These are phyloP conservation scores for Danio jaintianensis DNA, from an alignment of 2,797 vertebrate genomes.

Conservation along the genomic window DNA sequence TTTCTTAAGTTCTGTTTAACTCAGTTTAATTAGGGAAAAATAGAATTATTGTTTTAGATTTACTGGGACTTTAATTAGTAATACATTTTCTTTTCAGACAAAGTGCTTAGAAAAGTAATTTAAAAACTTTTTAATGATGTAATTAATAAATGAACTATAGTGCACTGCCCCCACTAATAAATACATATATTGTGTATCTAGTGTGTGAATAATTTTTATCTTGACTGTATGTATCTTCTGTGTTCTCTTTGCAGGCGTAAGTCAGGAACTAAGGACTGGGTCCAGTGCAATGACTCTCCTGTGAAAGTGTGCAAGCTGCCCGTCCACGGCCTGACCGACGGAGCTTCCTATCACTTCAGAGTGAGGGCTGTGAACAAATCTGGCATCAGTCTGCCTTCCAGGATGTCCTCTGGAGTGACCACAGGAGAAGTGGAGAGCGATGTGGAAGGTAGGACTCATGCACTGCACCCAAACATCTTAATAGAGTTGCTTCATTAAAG, in stretches of 20 bases:
- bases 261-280: slow-evolving; percentile 87
- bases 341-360: slow-evolving; percentile 88
- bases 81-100: too few species aligned
- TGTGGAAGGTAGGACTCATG: slow-evolving; percentile 85
- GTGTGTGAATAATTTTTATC: too few species aligned
- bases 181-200: too few species aligned
- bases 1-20: too few species aligned
- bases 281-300: slow-evolving; percentile 92
- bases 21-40: too few species aligned
- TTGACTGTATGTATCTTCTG: not conserved
- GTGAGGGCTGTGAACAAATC: slow-evolving; percentile 91
- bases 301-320: slow-evolving; percentile 94
- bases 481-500: not conserved
- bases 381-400: slow-evolving; percentile 89
- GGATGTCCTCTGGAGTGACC: slow-evolving; percentile 84
- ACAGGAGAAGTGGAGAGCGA: slow-evolving; percentile 86
- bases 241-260: slow-evolving; percentile 81
- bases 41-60: too few species aligned
- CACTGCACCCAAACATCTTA: not conserved
- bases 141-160: too few species aligned
- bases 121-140: too few species aligned
- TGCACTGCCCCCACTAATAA: too few species aligned
- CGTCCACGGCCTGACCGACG: slow-evolving; percentile 84
- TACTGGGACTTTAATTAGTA: too few species aligned
- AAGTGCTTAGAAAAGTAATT: too few species aligned